These are phyloP conservation scores for Gambelia wislizenii DNA, from an alignment of 2,797 vertebrate species.

Conservation along the genomic window DNA sequence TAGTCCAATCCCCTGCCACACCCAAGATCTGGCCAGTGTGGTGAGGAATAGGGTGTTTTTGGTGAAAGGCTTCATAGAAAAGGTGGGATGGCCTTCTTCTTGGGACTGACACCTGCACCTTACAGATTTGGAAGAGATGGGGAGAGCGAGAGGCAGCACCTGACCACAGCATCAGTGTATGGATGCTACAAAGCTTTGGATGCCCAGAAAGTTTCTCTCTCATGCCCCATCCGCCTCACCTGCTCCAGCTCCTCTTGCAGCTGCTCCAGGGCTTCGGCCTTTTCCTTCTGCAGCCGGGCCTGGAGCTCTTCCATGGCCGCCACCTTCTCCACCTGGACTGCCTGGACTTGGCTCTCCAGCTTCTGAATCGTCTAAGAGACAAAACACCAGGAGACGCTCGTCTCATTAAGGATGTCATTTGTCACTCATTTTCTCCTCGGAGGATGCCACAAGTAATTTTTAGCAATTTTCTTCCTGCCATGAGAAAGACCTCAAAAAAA, in stretches of 20 bases:
- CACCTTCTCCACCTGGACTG: constrained; percentile 71
- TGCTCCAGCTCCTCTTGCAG: constrained; percentile 59
- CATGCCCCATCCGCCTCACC: constrained; percentile 37
- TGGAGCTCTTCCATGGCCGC: constrained; percentile 66
- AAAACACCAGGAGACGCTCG: background rate
- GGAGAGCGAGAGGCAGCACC: no score
- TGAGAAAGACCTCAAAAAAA: no score
- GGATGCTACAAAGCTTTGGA: background rate
- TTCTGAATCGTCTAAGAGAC: constrained; percentile 75
- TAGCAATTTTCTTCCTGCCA: no score
- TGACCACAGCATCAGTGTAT: background rate
- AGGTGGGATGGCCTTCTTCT: background rate
- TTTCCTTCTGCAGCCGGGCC: constrained; percentile 76
- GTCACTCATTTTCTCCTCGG: no score
- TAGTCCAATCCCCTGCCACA: no score
- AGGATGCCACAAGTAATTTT: no score
- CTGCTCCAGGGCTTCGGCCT: constrained; percentile 64
- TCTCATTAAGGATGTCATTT: background rate
- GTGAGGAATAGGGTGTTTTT: background rate
- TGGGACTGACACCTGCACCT: background rate
- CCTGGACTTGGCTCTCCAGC: constrained; percentile 66
- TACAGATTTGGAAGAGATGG: background rate
- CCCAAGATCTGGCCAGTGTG: no score
- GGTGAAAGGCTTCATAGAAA: background rate
- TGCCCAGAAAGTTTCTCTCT: background rate